Evolutionary conservation across 2,888 invertebrate species (phyloP).

Genomic region (Diaphora mendica): DNA sequence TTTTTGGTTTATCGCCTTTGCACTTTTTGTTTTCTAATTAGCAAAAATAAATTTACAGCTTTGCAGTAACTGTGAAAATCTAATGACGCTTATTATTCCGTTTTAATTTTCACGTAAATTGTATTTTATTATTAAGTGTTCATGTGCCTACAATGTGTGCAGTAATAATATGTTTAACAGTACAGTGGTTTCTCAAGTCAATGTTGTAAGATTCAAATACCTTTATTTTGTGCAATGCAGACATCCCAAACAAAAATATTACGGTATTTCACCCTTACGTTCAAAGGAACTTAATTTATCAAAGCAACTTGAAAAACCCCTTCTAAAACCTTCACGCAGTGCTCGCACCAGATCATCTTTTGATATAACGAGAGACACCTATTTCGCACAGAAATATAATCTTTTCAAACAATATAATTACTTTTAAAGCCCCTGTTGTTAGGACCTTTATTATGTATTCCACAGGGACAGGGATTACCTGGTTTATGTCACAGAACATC

Average conservation of each 20-base stretch:
- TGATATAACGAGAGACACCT: conserved; percentile 39
- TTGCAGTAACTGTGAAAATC: no score
- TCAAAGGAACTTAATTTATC: conserved; percentile 6
- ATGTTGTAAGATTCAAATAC: no score
- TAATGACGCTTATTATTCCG: background rate
- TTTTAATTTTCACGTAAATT: no score
- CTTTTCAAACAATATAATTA: conserved; percentile 48
- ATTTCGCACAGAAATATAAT: conserved; percentile 42
- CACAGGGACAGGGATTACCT: conserved; percentile 56
- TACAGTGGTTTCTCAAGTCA: no score
- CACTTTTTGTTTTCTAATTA: no score
- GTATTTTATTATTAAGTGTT: no score
- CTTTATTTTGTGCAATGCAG: background rate
- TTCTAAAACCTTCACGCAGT: background rate
- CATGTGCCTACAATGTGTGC: no score
- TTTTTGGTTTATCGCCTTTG: no score
- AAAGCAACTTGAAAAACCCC: conserved; percentile 4
- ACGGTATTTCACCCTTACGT: background rate
- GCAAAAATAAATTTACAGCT: no score
- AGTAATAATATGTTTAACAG: no score
- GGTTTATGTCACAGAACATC: conserved; percentile 40
- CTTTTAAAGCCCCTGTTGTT: conserved; percentile 48
- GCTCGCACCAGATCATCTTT: conserved; percentile 10
- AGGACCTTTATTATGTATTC: conserved; percentile 59
- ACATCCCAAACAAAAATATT: background rate